Conservation (phyloP, 2,888 invertebrate species). For the Nomada ruficornis region DNA sequence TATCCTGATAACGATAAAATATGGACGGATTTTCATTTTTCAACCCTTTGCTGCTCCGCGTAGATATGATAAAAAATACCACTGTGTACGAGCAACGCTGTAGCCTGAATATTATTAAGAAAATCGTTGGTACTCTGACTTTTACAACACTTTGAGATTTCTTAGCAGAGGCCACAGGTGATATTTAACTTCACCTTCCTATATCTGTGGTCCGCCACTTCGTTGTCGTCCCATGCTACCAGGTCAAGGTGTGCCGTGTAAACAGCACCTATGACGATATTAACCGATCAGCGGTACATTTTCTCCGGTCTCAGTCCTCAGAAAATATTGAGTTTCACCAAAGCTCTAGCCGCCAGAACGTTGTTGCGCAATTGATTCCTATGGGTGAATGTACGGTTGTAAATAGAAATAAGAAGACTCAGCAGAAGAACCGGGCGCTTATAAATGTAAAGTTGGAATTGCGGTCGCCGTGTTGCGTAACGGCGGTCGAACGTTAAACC, state of each 20-base stretch:
- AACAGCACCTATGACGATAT: constrained; percentile 52
- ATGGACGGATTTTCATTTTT: constrained; percentile 20
- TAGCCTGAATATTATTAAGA: constrained; percentile 27
- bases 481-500: constrained; percentile 65
- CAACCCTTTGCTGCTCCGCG: neutral
- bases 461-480: constrained; percentile 68
- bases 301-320: constrained; percentile 7
- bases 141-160: constrained; percentile 70
- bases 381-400: neutral
- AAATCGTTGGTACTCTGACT: constrained; percentile 45
- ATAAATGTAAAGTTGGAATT: constrained; percentile 65
- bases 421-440: constrained; percentile 15
- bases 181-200: constrained; percentile 21
- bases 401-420: constrained; percentile 5
- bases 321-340: constrained; percentile 11
- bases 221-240: neutral
- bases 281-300: constrained; percentile 35
- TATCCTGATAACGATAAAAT: too few species aligned
- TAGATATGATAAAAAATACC: too few species aligned
- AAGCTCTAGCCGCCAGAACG: neutral
- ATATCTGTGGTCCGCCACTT: constrained; percentile 26
- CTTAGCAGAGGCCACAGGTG: constrained; percentile 59
- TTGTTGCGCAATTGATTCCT: constrained; percentile 31
- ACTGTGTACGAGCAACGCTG: neutral
- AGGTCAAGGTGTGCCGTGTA: constrained; percentile 25